Base-by-base conservation (phyloP, 2,113 vertebrate genomes). In the Ptyas mucosa region DNA sequence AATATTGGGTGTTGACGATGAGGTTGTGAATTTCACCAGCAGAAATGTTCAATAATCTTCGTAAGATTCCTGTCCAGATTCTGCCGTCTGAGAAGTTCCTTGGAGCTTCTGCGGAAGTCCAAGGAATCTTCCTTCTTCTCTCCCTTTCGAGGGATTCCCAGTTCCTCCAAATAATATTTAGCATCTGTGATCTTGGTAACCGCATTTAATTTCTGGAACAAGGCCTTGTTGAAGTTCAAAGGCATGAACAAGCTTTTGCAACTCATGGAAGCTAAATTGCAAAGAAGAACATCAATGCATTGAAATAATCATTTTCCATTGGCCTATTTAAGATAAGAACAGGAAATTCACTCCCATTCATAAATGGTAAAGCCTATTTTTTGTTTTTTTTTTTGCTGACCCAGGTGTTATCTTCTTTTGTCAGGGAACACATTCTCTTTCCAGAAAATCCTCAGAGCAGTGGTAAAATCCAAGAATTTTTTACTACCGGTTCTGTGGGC, bases 381-480 rank as follows among this genome's bases (percentile, higher is more conserved):
- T 15, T 53, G 0, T 15, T 4, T 53, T 4, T 51, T 15, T 53
- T 49, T 49, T 49, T 49, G 46, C 55, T 43, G 69, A 94, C 85
- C 87, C 20, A 91, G 89, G 85, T 2, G 6, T 23, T 55, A 55
- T 21, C 54, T 55, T 55, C 54, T 7, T 55, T 55, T 55, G 29
- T 49, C 49, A 3, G 11, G 6, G 21, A 92, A 94, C 96, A 53
- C 96, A 64, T 96, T 93, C 89, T 92, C 93, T 93, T 95, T 94
- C 87, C 85, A 91, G 88, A 96, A 96, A 94, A 95, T 95, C 90
- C 88, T 89, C 91, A 57, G 9, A 1, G 87, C 91, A 75, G 9
- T 1, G 87, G 75, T 89, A 4, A 46, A 46, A 46, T 46, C 43
- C 43, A 46, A 2, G 3, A 4, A 4, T 46, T 46, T 46, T 46